These are phyloP conservation scores for Benthochromis sp. DNA, from an alignment of 2,113 vertebrate genomes.

Conservation along the genomic window DNA sequence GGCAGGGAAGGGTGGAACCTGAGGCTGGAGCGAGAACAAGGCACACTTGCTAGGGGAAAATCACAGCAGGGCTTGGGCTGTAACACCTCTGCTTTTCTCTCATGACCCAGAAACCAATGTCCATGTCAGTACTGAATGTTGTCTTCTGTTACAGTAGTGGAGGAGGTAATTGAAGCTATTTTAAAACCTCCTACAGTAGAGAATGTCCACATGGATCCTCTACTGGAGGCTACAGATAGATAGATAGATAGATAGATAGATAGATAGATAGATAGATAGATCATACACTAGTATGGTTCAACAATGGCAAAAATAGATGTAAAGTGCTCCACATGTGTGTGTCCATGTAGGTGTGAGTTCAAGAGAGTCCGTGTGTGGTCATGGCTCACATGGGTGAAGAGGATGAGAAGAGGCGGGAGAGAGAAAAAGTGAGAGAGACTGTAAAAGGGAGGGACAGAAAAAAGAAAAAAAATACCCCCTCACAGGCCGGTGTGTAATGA, in stretches of 20 bases:
- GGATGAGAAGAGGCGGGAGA: background rate
- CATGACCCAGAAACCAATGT: constrained; percentile 41
- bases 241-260: background rate
- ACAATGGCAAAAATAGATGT: background rate
- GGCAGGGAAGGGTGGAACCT: background rate
- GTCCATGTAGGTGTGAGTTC: background rate
- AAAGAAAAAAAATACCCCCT: background rate
- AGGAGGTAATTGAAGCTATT: constrained; percentile 41
- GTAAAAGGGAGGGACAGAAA: background rate
- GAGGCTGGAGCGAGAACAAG: background rate
- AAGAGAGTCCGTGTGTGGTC: background rate
- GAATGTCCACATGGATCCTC: constrained; percentile 1
- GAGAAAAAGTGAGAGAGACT: background rate
- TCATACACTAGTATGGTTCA: background rate
- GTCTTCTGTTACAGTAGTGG: constrained; percentile 8
- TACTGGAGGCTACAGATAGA: background rate
- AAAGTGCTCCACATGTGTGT: background rate
- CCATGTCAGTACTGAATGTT: constrained; percentile 4
- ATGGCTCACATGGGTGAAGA: background rate
- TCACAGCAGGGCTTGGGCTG: background rate
- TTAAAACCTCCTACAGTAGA: constrained; percentile 19
- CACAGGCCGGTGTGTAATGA: background rate
- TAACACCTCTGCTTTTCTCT: background rate
- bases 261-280: background rate
- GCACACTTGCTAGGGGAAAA: background rate